A percentile compares a stretch with the other conserved stretches of the same genome.
Conservation (phyloP, 2,888 invertebrate genomes). For the Anodontia alba region DNA sequence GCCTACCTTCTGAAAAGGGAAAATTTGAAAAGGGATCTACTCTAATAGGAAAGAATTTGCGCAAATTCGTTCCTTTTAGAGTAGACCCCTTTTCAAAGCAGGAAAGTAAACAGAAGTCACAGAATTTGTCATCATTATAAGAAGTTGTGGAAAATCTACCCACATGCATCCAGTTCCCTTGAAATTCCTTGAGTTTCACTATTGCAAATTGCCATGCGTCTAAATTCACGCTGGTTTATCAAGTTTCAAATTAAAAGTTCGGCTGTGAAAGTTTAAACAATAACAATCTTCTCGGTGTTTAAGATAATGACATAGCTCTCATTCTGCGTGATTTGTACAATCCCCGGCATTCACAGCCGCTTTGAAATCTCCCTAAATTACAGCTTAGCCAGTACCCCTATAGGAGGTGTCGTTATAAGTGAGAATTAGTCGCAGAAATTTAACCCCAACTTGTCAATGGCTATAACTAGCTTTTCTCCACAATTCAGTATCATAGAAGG, state of each 20-base stretch:
- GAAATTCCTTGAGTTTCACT: too few relatives aligned
- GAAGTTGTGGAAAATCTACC: too few relatives aligned
- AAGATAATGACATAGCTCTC: constrained; percentile 2
- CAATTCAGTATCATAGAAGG: constrained; percentile 21
- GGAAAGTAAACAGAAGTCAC: too few relatives aligned
- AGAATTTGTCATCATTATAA: too few relatives aligned
- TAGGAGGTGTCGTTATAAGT: constrained; percentile 17
- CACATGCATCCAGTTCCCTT: too few relatives aligned
- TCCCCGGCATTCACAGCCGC: background rate
- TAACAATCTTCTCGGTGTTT: constrained; percentile 15
- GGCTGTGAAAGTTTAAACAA: constrained; percentile 12
- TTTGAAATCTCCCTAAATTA: constrained; percentile 15
- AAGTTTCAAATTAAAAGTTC: constrained; percentile 19
- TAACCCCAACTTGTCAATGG: constrained; percentile 10
- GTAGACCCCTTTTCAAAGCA: too few relatives aligned
- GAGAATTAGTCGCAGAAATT: constrained; percentile 20
- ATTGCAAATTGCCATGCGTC: background rate
- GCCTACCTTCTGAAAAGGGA: too few relatives aligned
- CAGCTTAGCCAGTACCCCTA: constrained; percentile 4
- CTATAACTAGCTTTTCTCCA: constrained; percentile 12
- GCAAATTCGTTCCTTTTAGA: too few relatives aligned
- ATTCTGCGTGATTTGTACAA: background rate
- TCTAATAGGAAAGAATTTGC: too few relatives aligned
- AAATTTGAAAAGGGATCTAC: too few relatives aligned
- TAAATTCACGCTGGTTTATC: constrained; percentile 10